Conservation (phyloP, 2,888 invertebrate genomes). For the Heliconius cydno region DNA sequence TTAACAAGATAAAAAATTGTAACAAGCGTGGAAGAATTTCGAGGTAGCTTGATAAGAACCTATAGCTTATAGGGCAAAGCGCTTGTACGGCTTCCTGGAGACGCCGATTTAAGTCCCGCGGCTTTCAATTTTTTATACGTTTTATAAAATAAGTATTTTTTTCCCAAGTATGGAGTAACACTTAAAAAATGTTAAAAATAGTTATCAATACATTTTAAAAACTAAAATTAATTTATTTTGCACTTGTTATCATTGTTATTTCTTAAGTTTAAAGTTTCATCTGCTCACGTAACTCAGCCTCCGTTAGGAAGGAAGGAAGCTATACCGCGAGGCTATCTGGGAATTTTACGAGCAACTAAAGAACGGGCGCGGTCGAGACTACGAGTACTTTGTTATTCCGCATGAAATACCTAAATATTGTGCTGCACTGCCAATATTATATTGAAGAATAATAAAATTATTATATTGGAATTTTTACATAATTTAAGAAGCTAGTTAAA, state of each 20-base stretch:
- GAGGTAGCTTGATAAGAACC: no score
- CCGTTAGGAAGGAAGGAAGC: slow-evolving; percentile 20
- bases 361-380: slow-evolving; percentile 9
- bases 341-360: slow-evolving; percentile 25
- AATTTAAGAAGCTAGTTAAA: not conserved
- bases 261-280: not conserved
- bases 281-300: slow-evolving; percentile 13
- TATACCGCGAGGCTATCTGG: slow-evolving; percentile 15
- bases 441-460: not conserved
- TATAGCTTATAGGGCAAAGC: no score
- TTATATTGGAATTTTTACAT: not conserved
- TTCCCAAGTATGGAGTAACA: no score
- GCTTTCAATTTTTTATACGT: no score
- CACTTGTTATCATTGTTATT: not conserved
- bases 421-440: not conserved
- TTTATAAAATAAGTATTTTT: no score
- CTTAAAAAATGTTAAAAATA: no score
- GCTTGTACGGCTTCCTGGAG: no score
- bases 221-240: not conserved
- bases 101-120: no score
- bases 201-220: not conserved
- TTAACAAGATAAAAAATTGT: no score
- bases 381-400: slow-evolving; percentile 14
- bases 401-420: slow-evolving; percentile 4
- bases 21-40: no score